phyloP scores from a whole-genome alignment of 2,888 invertebrate species.

The Chalcis sispes region DNA sequence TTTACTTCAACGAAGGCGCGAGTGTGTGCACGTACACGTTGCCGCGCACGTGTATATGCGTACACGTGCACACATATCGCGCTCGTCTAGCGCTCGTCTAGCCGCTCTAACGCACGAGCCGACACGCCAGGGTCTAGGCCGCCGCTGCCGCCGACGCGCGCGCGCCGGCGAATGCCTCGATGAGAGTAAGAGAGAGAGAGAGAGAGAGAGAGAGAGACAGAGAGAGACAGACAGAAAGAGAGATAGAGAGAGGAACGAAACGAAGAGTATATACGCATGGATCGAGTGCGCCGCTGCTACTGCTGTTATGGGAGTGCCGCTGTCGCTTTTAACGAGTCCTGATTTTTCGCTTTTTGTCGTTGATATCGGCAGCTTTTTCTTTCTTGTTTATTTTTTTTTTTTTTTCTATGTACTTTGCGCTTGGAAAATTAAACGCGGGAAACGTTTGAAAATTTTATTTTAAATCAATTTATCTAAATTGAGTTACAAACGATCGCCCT shows the following conservation, averaged over 20 bases:
- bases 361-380: neutral
- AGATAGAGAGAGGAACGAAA: neutral
- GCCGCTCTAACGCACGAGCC: slow-evolving; percentile 60
- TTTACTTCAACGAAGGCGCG: neutral
- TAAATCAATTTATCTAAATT: no score
- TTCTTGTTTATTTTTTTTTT: slow-evolving; percentile 3
- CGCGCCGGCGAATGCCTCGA: slow-evolving; percentile 36
- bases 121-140: slow-evolving; percentile 57
- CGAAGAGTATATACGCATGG: slow-evolving; percentile 17
- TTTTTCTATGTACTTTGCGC: neutral
- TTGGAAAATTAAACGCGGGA: neutral
- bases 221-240: slow-evolving; percentile 25
- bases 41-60: neutral
- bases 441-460: no score
- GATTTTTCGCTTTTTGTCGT: slow-evolving; percentile 7
- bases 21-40: neutral
- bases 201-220: slow-evolving; percentile 13
- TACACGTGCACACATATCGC: slow-evolving; percentile 1
- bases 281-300: neutral
- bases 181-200: slow-evolving; percentile 26
- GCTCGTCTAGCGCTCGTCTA: slow-evolving; percentile 74
- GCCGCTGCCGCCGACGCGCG: slow-evolving; percentile 38
- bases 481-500: no score
- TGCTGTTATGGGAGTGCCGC: neutral
- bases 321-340: slow-evolving; percentile 32